Evolutionary conservation across 2,797 vertebrate genomes (phyloP).

Genomic region (Dermochelys coriacea): DNA sequence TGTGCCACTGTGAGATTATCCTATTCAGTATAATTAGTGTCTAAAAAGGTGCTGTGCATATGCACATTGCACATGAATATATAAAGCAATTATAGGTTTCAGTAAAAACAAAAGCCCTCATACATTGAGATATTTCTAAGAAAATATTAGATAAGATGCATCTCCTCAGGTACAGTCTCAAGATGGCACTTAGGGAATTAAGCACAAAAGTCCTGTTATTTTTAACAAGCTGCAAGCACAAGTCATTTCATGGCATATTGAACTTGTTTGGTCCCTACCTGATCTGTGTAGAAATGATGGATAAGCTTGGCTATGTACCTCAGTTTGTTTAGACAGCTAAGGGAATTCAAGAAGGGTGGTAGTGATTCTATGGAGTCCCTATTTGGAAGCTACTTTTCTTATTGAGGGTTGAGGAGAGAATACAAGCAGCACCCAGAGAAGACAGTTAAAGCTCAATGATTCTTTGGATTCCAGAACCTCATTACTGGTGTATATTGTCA

Average conservation of each 20-base stretch:
- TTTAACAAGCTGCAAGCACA: not conserved
- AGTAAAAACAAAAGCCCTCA: conserved; percentile 18
- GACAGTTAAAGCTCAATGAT: not conserved
- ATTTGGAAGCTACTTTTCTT: not conserved
- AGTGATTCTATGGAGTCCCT: not conserved
- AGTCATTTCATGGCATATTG: not conserved
- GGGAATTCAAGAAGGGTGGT: not conserved
- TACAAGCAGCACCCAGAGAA: not conserved
- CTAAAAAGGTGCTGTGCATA: conserved; percentile 32
- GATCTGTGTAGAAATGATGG: not conserved
- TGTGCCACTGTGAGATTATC: conserved; percentile 45
- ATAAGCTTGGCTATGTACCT: not conserved
- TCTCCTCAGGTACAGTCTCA: conserved; percentile 1
- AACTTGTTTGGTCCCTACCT: not conserved
- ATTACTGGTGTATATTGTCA: not conserved
- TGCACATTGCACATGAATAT: not conserved
- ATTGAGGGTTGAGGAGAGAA: not conserved
- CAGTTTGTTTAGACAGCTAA: not conserved
- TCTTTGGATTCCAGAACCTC: not conserved
- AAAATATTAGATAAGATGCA: conserved; percentile 34
- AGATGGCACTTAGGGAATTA: conserved; percentile 38
- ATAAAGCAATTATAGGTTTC: conserved; percentile 11
- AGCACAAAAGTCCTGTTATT: conserved; percentile 3
- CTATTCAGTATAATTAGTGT: conserved; percentile 47
- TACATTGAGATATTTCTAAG: conserved; percentile 12